A percentile compares a stretch with the other conserved stretches of the same genome.
Conservation (phyloP, 2,888 invertebrate genomes). For the Cheilosia grossa region DNA sequence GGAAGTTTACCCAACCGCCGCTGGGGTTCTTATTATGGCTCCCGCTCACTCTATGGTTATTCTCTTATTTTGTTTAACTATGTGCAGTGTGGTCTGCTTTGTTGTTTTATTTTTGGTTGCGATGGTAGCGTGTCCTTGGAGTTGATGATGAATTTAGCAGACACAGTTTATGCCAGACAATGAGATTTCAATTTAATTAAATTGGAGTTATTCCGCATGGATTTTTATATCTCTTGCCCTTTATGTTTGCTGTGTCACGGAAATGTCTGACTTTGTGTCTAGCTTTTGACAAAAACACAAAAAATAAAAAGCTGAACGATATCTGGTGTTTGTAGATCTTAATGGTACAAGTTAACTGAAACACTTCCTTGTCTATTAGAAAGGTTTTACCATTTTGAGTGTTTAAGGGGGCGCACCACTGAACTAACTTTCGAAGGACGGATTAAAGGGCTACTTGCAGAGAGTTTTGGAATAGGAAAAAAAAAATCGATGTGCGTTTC, state of each 20-base stretch:
- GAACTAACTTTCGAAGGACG: too few relatives aligned
- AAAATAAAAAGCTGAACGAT: neutral
- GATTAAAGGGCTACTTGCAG: too few relatives aligned
- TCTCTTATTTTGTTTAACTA: slow-evolving; percentile 45
- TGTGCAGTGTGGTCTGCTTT: slow-evolving; percentile 6
- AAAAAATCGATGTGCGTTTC: too few relatives aligned
- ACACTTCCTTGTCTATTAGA: neutral
- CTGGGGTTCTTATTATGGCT: slow-evolving; percentile 65
- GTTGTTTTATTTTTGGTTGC: slow-evolving; percentile 5
- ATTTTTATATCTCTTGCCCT: slow-evolving; percentile 22
- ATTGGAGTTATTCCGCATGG: slow-evolving; percentile 61
- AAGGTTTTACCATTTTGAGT: neutral
- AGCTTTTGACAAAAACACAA: neutral
- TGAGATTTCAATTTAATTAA: slow-evolving; percentile 70
- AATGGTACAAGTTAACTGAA: neutral
- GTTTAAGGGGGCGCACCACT: neutral
- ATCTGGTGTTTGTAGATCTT: neutral
- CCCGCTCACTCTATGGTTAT: slow-evolving; percentile 11
- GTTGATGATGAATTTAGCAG: slow-evolving; percentile 58
- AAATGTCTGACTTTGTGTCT: slow-evolving; percentile 61
- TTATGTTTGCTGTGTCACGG: neutral
- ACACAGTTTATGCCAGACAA: slow-evolving; percentile 69
- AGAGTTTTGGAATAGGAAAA: too few relatives aligned
- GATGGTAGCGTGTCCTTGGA: slow-evolving; percentile 38
- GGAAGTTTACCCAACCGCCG: slow-evolving; percentile 67